phyloP scores from a whole-genome alignment of 2,888 invertebrate genomes.

The Pristionchus mayeri region DNA sequence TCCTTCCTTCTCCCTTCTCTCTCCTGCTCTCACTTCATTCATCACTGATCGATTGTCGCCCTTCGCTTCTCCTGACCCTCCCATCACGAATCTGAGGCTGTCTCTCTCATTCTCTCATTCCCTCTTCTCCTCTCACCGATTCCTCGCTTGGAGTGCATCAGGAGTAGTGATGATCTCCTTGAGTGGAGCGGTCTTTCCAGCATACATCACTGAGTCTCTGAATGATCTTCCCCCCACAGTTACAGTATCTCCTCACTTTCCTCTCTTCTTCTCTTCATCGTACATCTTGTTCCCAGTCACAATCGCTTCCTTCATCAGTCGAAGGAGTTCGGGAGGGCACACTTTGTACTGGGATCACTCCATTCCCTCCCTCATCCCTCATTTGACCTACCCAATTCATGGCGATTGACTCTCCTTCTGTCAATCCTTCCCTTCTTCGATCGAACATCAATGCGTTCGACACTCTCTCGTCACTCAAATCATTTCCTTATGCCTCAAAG shows the following conservation, averaged over 20 bases:
- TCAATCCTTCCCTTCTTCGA: not conserved
- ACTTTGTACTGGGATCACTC: not conserved
- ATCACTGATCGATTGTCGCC: not conserved
- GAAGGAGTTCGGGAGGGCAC: conserved; percentile 36
- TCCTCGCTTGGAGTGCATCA: conserved; percentile 17
- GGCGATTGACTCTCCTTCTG: not conserved
- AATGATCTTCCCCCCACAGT: not conserved
- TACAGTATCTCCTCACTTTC: not conserved
- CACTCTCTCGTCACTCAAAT: not conserved
- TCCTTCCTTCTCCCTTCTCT: not conserved
- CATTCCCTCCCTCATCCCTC: not conserved
- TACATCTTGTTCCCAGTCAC: not conserved
- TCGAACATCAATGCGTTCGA: not conserved
- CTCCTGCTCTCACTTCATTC: not conserved
- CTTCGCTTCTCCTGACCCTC: not conserved
- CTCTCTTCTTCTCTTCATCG: conserved; percentile 8
- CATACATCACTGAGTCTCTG: not conserved
- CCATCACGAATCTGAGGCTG: not conserved
- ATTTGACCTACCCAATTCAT: not conserved
- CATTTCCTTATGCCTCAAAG: not conserved
- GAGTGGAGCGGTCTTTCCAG: not conserved
- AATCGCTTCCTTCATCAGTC: conserved; percentile 22
- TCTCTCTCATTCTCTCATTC: not conserved
- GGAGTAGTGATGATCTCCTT: conserved; percentile 10
- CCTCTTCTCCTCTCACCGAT: not conserved